Conservation (phyloP, 2,888 invertebrate species). For the Adineta ricciae region DNA sequence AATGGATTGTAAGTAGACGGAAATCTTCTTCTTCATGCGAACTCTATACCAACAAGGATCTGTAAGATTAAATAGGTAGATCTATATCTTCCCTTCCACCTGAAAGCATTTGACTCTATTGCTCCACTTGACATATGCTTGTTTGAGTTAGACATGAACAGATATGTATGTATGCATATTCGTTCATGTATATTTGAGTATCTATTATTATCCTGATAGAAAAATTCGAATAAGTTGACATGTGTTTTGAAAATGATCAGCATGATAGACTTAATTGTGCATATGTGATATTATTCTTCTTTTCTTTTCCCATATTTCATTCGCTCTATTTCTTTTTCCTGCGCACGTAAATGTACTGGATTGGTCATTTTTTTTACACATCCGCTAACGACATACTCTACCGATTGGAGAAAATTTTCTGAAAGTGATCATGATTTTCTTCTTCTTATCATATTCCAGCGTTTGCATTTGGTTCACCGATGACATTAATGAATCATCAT, state of each 20-base stretch:
- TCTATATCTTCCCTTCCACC: background rate
- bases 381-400: background rate
- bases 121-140: background rate
- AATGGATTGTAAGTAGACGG: background rate
- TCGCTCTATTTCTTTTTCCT: background rate
- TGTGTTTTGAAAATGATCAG: constrained; percentile 3
- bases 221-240: background rate
- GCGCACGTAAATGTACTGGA: background rate
- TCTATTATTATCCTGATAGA: background rate
- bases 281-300: background rate
- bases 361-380: background rate
- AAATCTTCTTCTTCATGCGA: background rate
- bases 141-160: background rate
- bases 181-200: background rate
- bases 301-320: constrained; percentile 5
- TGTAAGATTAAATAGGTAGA: background rate
- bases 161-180: background rate
- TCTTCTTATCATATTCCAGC: too few species aligned
- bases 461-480: constrained; percentile 20
- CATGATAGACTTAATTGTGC: background rate
- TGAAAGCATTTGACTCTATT: background rate
- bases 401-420: background rate
- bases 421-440: background rate
- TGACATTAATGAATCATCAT: constrained; percentile 16
- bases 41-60: background rate